Percentiles rank a stretch among this genome's conserved stretches.
Conservation (phyloP, 2,113 vertebrate genomes). For the Pitta sordida region DNA sequence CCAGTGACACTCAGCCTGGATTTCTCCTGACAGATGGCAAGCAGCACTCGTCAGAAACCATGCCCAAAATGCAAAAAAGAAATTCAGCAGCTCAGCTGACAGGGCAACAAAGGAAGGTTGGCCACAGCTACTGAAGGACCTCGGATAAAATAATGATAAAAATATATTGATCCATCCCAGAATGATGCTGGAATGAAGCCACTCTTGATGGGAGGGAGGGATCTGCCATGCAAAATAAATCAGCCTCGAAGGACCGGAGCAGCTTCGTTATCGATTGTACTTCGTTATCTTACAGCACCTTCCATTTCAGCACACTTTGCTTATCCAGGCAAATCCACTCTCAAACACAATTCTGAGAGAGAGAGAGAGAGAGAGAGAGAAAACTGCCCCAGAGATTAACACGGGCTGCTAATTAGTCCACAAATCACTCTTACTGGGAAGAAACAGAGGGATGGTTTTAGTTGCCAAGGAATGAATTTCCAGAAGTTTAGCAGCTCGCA, state of each 20-base stretch:
- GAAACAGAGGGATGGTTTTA: background rate
- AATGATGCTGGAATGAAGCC: background rate
- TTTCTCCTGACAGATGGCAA: conserved; percentile 56
- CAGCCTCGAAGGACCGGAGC: background rate
- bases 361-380: background rate
- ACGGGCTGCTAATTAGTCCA: background rate
- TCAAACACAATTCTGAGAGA: background rate
- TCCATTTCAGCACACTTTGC: background rate
- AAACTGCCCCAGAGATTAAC: background rate
- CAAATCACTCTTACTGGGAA: background rate
- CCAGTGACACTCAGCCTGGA: background rate
- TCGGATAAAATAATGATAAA: background rate
- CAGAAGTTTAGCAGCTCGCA: background rate
- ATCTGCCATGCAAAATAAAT: background rate
- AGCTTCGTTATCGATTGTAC: rapidly evolving
- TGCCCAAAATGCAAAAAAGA: conserved; percentile 54
- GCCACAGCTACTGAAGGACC: background rate
- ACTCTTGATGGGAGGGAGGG: background rate
- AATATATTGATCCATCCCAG: background rate
- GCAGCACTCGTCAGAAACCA: background rate
- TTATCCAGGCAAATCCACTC: background rate
- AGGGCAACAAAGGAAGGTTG: background rate
- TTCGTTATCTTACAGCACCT: background rate
- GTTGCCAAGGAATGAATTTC: background rate
- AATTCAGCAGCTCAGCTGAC: conserved; percentile 9